These are phyloP conservation scores for Microtus ochrogaster DNA, from an alignment of 2,113 vertebrate species.

Conservation along the genomic window DNA sequence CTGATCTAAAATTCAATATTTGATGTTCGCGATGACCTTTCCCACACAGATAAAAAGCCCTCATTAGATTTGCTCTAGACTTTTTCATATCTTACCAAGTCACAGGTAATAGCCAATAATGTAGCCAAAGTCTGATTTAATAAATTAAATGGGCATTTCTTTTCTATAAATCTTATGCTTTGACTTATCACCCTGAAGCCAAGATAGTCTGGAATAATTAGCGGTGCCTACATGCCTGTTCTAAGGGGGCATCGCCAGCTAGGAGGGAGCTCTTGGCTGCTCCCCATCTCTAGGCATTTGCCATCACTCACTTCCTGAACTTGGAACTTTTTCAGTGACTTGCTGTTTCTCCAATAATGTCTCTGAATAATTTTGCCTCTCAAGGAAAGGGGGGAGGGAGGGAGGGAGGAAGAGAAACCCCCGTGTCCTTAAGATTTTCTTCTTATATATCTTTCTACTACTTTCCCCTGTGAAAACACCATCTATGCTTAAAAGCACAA, in stretches of 20 bases:
- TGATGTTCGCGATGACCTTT: slow-evolving; percentile 54
- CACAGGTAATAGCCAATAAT: slow-evolving; percentile 44
- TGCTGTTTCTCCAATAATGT: not conserved
- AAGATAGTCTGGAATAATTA: slow-evolving; percentile 19
- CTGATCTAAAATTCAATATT: slow-evolving; percentile 40
- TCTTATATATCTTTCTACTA: not conserved
- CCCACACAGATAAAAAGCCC: slow-evolving; percentile 52
- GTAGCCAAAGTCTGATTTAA: slow-evolving; percentile 42
- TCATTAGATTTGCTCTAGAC: slow-evolving; percentile 27
- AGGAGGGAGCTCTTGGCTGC: not conserved
- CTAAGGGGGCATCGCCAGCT: not conserved
- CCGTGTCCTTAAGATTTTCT: not conserved
- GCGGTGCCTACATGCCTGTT: not conserved
- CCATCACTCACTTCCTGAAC: not conserved
- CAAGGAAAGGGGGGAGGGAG: too few species aligned
- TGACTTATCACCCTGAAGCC: not conserved
- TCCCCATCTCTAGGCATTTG: not conserved
- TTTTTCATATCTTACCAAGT: slow-evolving; percentile 41
- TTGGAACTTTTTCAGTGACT: not conserved
- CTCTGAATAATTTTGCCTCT: not conserved
- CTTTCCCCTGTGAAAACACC: not conserved
- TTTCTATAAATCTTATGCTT: slow-evolving; percentile 52
- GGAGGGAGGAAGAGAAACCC: not conserved
- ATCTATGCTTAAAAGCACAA: not conserved
- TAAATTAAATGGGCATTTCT: slow-evolving; percentile 48